Evolutionary conservation across 2,888 invertebrate species (phyloP), one percentile per base, ranked within the genome.

Genomic region (Zygogramma bicolorata): DNA sequence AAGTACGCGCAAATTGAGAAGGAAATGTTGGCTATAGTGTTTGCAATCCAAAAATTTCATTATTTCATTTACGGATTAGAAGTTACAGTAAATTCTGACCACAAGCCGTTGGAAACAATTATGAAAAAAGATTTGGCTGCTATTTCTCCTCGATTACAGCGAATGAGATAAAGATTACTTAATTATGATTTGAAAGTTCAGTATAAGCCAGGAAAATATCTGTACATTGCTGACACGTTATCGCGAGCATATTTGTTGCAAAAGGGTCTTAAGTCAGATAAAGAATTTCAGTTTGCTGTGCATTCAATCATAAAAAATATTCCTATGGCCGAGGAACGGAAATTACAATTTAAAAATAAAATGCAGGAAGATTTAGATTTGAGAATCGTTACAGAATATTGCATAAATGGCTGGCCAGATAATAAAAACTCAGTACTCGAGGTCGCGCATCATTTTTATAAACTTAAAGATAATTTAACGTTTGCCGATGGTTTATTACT

Each of bases 1-100:
- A 83, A 80, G 40, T 85, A 83, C 76, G 78, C 84, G 3, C 85
- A 87, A 78, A 85, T 87, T 6, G 85, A n/a, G n/a, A n/a, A n/a
- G n/a, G n/a, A n/a, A n/a, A n/a, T n/a, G n/a, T n/a, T n/a, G n/a
- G n/a, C n/a, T n/a, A n/a, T n/a, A n/a, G n/a, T n/a, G n/a, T n/a
- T n/a, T n/a, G n/a, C n/a, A n/a, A n/a, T n/a, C n/a, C n/a, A n/a
- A n/a, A n/a, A n/a, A n/a, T n/a, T n/a, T n/a, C n/a, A n/a, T n/a
- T n/a, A n/a, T n/a, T n/a, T n/a, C n/a, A n/a, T n/a, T n/a, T n/a
- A n/a, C n/a, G n/a, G n/a, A 87, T 15, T 77, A 38, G 66, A 68
- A 15, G 62, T 82, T 4, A 73, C 53, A n/a, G 79, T 84, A 1
- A 71, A 82, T 57, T 79, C 75, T 27, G 84, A 85, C n/a, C n/a